These are phyloP conservation scores for Peromyscus melanophrys DNA, from an alignment of 2,797 vertebrate species.

Conservation along the genomic window DNA sequence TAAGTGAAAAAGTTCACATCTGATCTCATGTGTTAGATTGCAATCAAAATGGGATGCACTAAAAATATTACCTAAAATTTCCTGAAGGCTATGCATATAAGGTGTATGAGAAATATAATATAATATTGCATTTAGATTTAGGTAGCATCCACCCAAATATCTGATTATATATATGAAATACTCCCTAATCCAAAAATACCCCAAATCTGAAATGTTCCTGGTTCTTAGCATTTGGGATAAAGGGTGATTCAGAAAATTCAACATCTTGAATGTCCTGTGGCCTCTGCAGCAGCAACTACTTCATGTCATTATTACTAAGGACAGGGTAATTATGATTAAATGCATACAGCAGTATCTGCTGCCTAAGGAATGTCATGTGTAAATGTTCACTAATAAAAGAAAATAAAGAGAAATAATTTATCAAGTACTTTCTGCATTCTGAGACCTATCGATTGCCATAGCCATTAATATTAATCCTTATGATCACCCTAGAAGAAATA, in stretches of 20 bases:
- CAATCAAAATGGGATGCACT: neutral
- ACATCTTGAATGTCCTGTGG: neutral
- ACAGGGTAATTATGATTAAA: neutral
- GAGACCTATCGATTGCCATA: neutral
- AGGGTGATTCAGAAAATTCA: neutral
- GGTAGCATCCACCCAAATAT: neutral
- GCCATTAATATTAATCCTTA: neutral
- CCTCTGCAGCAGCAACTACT: neutral
- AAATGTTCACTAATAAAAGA: conserved; percentile 31
- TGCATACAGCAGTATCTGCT: neutral
- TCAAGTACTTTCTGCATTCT: neutral
- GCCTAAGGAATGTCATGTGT: neutral
- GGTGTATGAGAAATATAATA: neutral
- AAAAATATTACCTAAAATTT: neutral
- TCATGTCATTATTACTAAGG: neutral
- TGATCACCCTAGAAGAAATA: conserved; percentile 19
- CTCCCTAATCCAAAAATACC: neutral
- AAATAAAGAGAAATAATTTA: neutral
- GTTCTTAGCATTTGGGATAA: neutral
- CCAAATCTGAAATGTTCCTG: neutral
- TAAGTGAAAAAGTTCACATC: neutral
- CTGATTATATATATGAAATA: neutral
- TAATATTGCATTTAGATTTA: neutral
- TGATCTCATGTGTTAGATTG: neutral
- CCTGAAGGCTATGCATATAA: neutral